These are phyloP conservation scores for Danionella cerebrum DNA, from an alignment of 2,113 vertebrate species.

Conservation along the genomic window DNA sequence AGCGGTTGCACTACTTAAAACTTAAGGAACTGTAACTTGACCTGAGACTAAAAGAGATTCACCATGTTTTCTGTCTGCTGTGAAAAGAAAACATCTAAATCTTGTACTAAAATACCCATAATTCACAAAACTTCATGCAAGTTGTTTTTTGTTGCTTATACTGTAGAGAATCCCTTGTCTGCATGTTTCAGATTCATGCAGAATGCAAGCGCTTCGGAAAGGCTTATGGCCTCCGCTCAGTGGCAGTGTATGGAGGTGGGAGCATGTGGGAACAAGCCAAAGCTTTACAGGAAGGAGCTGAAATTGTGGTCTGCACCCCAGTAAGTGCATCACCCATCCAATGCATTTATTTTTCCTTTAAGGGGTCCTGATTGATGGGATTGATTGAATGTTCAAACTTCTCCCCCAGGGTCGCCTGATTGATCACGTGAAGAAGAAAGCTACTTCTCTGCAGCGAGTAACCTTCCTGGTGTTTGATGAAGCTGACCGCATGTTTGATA, in stretches of 20 bases:
- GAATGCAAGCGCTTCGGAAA: slow-evolving; percentile 98
- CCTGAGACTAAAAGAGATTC: too few relatives aligned
- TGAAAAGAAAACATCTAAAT: too few relatives aligned
- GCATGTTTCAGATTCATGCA: slow-evolving; percentile 75
- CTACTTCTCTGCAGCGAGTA: slow-evolving; percentile 92
- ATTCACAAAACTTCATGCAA: too few relatives aligned
- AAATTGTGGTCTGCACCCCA: slow-evolving; percentile 98
- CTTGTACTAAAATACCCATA: too few relatives aligned
- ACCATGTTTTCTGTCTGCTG: too few relatives aligned
- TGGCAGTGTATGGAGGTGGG: slow-evolving; percentile 94
- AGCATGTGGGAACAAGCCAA: slow-evolving; percentile 99
- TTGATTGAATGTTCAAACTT: neutral
- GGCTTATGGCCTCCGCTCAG: slow-evolving; percentile 90
- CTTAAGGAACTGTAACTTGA: too few relatives aligned
- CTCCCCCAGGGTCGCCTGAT: slow-evolving; percentile 84
- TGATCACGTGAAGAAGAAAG: slow-evolving; percentile 98
- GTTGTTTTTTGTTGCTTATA: neutral
- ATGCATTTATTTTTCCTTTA: neutral
- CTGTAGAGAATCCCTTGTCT: neutral
- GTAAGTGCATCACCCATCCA: slow-evolving; percentile 59
- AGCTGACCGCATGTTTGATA: slow-evolving; percentile 98
- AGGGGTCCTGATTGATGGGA: too few relatives aligned
- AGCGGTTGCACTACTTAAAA: too few relatives aligned
- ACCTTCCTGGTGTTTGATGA: slow-evolving; percentile 97
- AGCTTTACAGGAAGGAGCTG: slow-evolving; percentile 95